Base-by-base conservation (phyloP, 2,888 invertebrate species). In the Heteromyza rotundicornis region DNA sequence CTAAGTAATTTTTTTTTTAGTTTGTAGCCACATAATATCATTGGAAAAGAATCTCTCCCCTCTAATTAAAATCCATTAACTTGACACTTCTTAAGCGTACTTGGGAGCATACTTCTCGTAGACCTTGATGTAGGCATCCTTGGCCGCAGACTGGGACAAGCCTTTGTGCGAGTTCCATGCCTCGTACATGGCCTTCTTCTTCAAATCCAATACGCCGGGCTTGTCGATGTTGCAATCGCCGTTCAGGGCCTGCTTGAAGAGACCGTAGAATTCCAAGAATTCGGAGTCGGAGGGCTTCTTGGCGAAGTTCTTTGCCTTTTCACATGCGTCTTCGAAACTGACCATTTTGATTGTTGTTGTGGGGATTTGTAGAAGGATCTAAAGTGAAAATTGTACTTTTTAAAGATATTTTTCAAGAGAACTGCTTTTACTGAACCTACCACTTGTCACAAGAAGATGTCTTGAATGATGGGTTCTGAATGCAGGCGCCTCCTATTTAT, bases 111-210 rank as follows among this genome's bases (percentile, higher is more conserved):
- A 81, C 71, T 86, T 81, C 54, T 84, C 81, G 12, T 89, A 93
- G 78, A 89, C 86, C 17, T 87, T 88, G 65, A 96, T 84, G 85
- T 96, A 96, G 51, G 90, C 89, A 76, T 90, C 86, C 85, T 93
- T 92, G 59, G 96, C 96, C 23, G 87, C 89, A 17, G 91, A 92
- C 76, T 90, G 84, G 47, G 88, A 84, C 75, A 89, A 86, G 23
- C 95, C 96, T 84, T 95, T 95, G 80, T 90, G 90, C 57, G 84
- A 84, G 67, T 86, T 88, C 97, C 97, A 98, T 1, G 93, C 89
- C 82, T 94, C 92, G 92, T 93, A 97, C 84, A 97, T 98, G 23
- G 95, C 95, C 80, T 93, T 95, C 67, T 92, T 96, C 84, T 92
- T 92, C 70, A 92, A 82, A 77, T 96, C 95, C 65, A 95, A 77